Conservation (phyloP, 2,888 invertebrate genomes). For the Hemithea aestivaria region DNA sequence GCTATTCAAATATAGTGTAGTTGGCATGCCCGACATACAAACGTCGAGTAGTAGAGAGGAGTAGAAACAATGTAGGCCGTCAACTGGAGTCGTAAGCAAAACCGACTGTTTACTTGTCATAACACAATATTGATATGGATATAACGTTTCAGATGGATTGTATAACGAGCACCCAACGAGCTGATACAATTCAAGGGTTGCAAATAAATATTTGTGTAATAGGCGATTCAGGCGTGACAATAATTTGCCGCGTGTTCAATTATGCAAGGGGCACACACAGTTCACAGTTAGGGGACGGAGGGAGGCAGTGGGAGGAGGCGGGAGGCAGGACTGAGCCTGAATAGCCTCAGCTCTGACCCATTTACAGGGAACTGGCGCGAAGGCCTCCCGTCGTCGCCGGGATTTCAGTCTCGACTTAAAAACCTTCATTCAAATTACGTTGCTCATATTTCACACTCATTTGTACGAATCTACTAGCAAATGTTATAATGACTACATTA, state of each 20-base stretch:
- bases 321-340: slow-evolving; percentile 43
- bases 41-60: no score
- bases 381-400: slow-evolving; percentile 40
- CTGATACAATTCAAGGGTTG: slow-evolving; percentile 40
- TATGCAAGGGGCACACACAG: slow-evolving; percentile 69
- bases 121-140: background rate
- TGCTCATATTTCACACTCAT: slow-evolving; percentile 29
- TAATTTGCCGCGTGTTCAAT: slow-evolving; percentile 74
- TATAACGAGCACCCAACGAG: slow-evolving; percentile 16
- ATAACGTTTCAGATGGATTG: slow-evolving; percentile 4
- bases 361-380: slow-evolving; percentile 62
- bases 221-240: slow-evolving; percentile 59
- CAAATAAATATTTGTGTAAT: slow-evolving; percentile 37
- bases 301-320: slow-evolving; percentile 36
- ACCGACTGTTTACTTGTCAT: background rate
- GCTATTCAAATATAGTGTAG: no score
- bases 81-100: slow-evolving; percentile 4
- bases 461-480: slow-evolving; percentile 26
- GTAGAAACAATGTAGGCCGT: no score
- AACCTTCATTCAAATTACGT: slow-evolving; percentile 30
- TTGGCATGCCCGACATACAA: no score
- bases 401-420: slow-evolving; percentile 29
- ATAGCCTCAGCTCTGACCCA: slow-evolving; percentile 76
- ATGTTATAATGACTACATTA: slow-evolving; percentile 18
- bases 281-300: slow-evolving; percentile 43